These are phyloP conservation scores for Bombus superbus DNA, from an alignment of 1,140 invertebrate species.

Conservation along the genomic window DNA sequence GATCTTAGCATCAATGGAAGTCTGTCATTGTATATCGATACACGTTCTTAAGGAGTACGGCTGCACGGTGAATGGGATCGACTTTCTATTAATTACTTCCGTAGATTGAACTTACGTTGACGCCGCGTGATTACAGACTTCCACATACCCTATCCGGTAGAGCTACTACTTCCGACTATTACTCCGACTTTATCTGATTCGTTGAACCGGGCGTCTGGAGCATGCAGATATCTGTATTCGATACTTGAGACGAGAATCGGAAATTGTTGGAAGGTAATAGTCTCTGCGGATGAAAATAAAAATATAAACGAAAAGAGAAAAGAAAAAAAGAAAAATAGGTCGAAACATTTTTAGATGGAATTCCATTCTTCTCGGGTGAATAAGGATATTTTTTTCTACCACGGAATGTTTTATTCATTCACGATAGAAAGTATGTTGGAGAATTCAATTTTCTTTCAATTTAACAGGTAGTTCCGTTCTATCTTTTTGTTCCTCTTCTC, in stretches of 20 bases:
- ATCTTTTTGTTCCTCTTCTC: background rate
- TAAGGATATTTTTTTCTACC: background rate
- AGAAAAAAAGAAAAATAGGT: background rate
- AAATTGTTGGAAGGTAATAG: background rate
- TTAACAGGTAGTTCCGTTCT: background rate
- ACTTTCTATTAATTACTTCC: constrained; percentile 70
- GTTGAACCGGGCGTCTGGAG: background rate
- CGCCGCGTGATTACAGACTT: constrained; percentile 29
- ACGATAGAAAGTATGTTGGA: constrained; percentile 18
- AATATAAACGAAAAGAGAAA: no score
- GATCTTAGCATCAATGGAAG: constrained; percentile 21
- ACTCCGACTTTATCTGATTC: constrained; percentile 28
- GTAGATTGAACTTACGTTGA: constrained; percentile 46
- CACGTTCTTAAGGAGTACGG: background rate
- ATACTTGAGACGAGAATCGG: background rate
- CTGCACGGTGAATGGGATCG: constrained; percentile 44
- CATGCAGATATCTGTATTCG: background rate
- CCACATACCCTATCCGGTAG: constrained; percentile 12
- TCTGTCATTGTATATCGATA: background rate
- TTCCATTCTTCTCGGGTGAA: background rate
- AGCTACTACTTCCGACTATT: constrained; percentile 34
- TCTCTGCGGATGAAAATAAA: background rate
- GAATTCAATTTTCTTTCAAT: constrained; percentile 46
- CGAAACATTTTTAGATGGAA: background rate
- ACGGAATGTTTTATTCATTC: constrained; percentile 43